phyloP scores from a whole-genome alignment of 2,797 vertebrate genomes.

The Falco rusticolus region DNA sequence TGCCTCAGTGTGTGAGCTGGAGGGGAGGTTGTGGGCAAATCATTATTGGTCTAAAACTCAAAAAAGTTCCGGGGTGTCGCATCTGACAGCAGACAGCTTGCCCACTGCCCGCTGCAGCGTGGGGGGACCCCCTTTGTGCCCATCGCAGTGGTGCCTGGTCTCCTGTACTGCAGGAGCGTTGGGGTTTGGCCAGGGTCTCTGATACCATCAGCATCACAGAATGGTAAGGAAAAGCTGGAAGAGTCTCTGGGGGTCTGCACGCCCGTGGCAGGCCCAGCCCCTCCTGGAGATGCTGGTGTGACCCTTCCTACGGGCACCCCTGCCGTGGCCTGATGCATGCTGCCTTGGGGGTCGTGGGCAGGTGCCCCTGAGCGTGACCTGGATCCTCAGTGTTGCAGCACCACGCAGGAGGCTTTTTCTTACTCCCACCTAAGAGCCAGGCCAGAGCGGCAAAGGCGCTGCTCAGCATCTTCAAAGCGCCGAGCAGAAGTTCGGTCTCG shows the following conservation, averaged over 20 bases:
- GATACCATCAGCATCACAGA: fast-evolving
- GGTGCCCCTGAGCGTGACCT: fast-evolving
- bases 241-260: not conserved
- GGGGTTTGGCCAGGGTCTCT: not conserved
- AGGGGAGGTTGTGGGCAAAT: not conserved
- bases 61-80: not conserved
- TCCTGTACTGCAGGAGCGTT: not conserved
- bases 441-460: not conserved
- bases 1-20: not conserved
- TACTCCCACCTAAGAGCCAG: fast-evolving
- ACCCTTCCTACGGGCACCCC: not conserved
- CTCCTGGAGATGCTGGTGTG: not conserved
- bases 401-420: fast-evolving
- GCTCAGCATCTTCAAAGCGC: not conserved
- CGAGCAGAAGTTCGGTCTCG: fast-evolving
- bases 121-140: not conserved
- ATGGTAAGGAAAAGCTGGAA: not conserved
- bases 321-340: fast-evolving
- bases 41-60: not conserved
- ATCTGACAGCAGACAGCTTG: not conserved
- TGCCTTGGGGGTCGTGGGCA: fast-evolving
- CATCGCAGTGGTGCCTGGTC: fast-evolving
- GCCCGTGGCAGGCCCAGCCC: not conserved
- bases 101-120: fast-evolving
- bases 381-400: fast-evolving